These are phyloP conservation scores for Turritopsis dohrnii DNA, from an alignment of 30 jellyfish, hydroid and myxozoan genomes.

Conservation along the genomic window DNA sequence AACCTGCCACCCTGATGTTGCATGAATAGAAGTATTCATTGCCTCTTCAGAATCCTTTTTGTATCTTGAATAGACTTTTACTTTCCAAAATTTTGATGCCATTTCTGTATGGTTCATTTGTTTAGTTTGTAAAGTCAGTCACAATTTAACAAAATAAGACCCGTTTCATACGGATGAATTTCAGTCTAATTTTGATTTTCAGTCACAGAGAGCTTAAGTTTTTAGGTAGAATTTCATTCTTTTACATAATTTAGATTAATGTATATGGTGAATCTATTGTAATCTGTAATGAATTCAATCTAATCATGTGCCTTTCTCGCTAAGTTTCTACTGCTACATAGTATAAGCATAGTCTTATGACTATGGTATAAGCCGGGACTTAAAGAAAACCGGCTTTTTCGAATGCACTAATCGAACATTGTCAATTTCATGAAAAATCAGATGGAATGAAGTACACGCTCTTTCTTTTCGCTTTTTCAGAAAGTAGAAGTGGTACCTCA, in stretches of 20 bases:
- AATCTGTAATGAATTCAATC: not conserved
- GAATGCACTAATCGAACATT: not conserved
- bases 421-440: not conserved
- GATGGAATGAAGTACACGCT: not conserved
- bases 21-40: not conserved
- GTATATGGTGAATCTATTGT: not conserved
- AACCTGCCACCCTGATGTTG: not conserved
- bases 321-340: too few relatives aligned
- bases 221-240: not conserved
- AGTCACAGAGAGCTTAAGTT: not conserved
- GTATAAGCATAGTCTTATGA: too few relatives aligned
- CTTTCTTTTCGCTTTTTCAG: not conserved
- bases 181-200: not conserved
- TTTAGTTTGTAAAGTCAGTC: not conserved
- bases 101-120: not conserved
- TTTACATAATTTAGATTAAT: not conserved
- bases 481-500: too few relatives aligned
- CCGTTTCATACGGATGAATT: not conserved
- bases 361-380: not conserved
- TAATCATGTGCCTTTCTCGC: too few relatives aligned
- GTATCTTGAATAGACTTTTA: not conserved
- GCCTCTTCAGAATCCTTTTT: constrained; percentile 1
- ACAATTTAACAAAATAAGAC: not conserved
- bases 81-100: constrained; percentile 14
- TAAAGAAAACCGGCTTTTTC: not conserved